A percentile compares a stretch with the other conserved stretches of the same genome.
phyloP scores from a whole-genome alignment of 2,113 vertebrate genomes.

The Nycticorax nycticorax region DNA sequence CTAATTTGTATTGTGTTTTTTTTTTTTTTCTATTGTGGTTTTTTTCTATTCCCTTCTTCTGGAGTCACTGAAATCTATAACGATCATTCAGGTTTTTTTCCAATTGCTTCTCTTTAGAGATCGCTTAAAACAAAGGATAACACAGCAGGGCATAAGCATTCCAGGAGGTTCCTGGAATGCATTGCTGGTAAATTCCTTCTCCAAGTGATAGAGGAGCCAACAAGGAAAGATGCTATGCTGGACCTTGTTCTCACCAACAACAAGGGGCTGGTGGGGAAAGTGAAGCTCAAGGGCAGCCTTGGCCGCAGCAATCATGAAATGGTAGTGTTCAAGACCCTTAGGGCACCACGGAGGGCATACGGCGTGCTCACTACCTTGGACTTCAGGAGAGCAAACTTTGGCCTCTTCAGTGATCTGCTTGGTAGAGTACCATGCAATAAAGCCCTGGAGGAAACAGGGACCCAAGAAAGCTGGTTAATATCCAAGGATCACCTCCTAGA shows the following conservation, averaged over 20 bases:
- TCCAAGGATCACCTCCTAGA: too few relatives aligned
- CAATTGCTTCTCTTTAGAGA: not conserved
- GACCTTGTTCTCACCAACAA: not conserved
- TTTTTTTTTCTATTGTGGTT: too few relatives aligned
- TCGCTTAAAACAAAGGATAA: not conserved
- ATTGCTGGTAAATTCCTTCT: not conserved
- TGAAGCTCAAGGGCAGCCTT: not conserved
- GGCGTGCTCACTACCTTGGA: too few relatives aligned
- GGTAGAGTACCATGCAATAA: too few relatives aligned
- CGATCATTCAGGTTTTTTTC: not conserved
- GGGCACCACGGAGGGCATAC: too few relatives aligned
- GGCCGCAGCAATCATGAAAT: not conserved
- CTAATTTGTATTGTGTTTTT: accelerated
- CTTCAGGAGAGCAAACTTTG: too few relatives aligned
- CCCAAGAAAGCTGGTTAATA: too few relatives aligned
- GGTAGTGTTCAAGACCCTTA: not conserved
- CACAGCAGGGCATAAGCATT: not conserved
- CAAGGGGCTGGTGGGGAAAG: not conserved
- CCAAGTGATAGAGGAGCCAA: not conserved
- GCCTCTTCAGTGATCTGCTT: too few relatives aligned
- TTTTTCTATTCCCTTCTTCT: not conserved
- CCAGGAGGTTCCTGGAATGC: not conserved
- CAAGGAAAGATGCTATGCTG: not conserved
- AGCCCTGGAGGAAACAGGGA: too few relatives aligned
- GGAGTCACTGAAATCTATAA: not conserved